Conservation (phyloP, 2,888 invertebrate genomes). For the Pseudococcus longispinus region DNA sequence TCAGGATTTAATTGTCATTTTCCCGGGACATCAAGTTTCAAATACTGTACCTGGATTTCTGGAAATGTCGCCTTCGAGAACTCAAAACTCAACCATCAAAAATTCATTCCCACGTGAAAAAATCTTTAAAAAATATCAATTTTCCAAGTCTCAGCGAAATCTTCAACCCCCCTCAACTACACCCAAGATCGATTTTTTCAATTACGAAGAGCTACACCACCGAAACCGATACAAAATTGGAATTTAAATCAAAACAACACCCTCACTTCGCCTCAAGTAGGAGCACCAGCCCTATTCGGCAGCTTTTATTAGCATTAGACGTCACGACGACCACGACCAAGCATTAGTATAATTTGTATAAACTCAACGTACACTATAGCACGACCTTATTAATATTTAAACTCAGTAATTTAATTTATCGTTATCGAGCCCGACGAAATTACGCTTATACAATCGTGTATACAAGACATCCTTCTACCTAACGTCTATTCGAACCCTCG, state of each 20-base stretch:
- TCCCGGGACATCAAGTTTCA: too few relatives aligned
- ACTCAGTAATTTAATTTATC: constrained; percentile 46
- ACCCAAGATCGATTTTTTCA: background rate
- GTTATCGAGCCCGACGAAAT: constrained; percentile 27
- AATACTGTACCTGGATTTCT: too few relatives aligned
- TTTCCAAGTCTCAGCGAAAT: background rate
- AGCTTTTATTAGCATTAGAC: background rate
- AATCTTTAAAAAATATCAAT: too few relatives aligned
- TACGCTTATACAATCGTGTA: background rate
- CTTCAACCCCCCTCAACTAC: background rate
- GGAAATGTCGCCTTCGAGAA: too few relatives aligned
- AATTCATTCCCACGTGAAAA: too few relatives aligned
- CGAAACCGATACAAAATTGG: background rate
- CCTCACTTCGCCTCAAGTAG: background rate
- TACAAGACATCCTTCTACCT: background rate
- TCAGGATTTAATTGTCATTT: too few relatives aligned
- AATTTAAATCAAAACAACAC: background rate
- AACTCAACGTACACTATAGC: background rate
- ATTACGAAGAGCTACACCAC: background rate
- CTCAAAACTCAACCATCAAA: too few relatives aligned
- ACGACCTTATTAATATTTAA: constrained; percentile 47
- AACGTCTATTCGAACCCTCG: constrained; percentile 40
- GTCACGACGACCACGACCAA: background rate
- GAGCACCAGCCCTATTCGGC: background rate
- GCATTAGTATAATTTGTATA: background rate